These are phyloP conservation scores for Sebastes paucispinis DNA, from an alignment of 2,797 vertebrate species.

Conservation along the genomic window DNA sequence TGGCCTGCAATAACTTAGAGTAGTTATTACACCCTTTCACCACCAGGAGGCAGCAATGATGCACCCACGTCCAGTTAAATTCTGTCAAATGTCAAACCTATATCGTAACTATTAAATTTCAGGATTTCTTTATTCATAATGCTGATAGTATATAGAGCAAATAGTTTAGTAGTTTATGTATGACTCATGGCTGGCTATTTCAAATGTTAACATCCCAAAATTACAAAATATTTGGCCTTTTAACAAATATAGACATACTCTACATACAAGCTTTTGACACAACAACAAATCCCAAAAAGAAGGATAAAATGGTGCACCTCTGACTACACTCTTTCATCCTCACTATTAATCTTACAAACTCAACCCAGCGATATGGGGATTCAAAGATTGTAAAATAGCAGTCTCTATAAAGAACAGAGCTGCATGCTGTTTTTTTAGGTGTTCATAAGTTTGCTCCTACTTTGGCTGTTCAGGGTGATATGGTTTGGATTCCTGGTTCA, in stretches of 20 bases:
- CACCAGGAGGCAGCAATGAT: constrained; percentile 46
- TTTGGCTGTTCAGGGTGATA: too few species aligned
- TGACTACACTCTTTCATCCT: not conserved
- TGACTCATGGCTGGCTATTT: not conserved
- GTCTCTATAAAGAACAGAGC: not conserved
- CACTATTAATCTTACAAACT: not conserved
- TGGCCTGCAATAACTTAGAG: not conserved
- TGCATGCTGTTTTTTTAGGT: too few species aligned
- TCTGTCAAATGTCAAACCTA: constrained; percentile 38
- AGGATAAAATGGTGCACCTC: not conserved
- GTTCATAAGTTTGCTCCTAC: too few species aligned
- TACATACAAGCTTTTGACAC: not conserved
- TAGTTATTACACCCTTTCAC: not conserved
- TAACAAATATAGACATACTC: not conserved
- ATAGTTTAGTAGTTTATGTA: not conserved
- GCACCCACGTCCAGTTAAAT: not conserved
- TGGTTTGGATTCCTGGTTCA: too few species aligned
- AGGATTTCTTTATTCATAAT: not conserved
- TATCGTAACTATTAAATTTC: not conserved
- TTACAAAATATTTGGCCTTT: not conserved
- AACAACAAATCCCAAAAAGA: not conserved
- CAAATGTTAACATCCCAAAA: not conserved
- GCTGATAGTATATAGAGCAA: not conserved
- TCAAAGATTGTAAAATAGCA: too few species aligned
- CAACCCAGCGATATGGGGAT: not conserved